Evolutionary conservation across 2,113 vertebrate genomes (phyloP).

Genomic region (Catharus minimus): DNA sequence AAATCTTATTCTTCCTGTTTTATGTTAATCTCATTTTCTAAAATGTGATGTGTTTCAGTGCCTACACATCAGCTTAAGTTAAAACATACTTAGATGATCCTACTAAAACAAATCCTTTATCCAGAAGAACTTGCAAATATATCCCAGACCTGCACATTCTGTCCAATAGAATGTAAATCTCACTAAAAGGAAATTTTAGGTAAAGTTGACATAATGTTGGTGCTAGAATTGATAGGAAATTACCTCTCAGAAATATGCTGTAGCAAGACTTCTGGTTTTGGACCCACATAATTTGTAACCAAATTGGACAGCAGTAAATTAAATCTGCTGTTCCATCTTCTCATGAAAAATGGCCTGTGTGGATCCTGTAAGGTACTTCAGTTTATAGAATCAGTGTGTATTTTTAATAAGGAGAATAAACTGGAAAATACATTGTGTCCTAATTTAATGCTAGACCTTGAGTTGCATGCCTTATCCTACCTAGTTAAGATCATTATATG

Average conservation of each 20-base stretch:
- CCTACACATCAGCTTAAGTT: not conserved
- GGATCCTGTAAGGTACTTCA: not conserved
- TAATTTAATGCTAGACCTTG: not conserved
- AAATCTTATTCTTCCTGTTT: not conserved
- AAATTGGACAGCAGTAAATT: not conserved
- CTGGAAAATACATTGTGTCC: not conserved
- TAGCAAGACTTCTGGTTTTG: not conserved
- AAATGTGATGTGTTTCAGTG: not conserved
- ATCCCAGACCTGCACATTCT: not conserved
- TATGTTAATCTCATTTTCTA: not conserved
- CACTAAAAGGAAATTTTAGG: not conserved
- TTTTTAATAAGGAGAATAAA: not conserved
- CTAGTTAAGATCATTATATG: not conserved
- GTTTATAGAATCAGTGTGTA: not conserved
- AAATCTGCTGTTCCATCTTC: not conserved
- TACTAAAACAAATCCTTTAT: slow-evolving; percentile 18
- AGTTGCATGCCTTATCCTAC: not conserved
- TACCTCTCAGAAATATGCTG: not conserved
- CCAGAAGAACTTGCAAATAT: slow-evolving; percentile 6
- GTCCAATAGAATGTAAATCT: not conserved
- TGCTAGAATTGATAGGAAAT: not conserved
- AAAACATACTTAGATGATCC: not conserved
- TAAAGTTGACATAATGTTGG: not conserved
- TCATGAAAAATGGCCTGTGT: not conserved
- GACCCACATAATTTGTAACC: not conserved